Evolutionary conservation across 1,140 invertebrate genomes (phyloP).

Genomic region (Palaemon carinicauda): DNA sequence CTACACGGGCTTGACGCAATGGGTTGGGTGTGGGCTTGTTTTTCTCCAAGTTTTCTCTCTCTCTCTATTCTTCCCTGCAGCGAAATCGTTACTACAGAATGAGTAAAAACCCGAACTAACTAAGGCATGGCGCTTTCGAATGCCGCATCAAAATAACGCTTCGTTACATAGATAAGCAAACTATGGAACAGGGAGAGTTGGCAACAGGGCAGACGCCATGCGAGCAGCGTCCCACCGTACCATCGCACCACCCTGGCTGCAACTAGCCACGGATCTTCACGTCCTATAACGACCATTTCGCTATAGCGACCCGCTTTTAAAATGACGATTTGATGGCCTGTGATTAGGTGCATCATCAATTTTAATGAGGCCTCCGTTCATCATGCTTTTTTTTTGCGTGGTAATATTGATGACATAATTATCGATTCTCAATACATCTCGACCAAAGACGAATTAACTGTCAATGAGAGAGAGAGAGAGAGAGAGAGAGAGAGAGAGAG

Average conservation of each 20-base stretch:
- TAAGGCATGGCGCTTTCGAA: neutral
- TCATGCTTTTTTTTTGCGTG: conserved; percentile 20
- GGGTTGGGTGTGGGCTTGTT: neutral
- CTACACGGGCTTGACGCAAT: neutral
- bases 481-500: conserved; percentile 11
- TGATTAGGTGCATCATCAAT: conserved; percentile 55
- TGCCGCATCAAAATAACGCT: neutral
- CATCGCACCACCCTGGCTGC: conserved; percentile 28
- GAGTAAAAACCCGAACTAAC: neutral
- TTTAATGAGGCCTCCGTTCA: conserved; percentile 42
- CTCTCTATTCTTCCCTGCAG: neutral
- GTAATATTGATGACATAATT: conserved; percentile 43
- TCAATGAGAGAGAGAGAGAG: neutral
- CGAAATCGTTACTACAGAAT: too few species aligned
- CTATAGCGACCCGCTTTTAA: conserved; percentile 50
- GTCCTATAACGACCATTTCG: conserved; percentile 50
- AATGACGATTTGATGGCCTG: conserved; percentile 51
- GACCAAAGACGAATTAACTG: neutral
- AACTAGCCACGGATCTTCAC: conserved; percentile 4
- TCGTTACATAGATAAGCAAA: neutral
- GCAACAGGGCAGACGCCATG: conserved; percentile 12
- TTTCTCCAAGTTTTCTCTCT: neutral
- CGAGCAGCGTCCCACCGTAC: neutral
- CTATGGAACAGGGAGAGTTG: neutral
- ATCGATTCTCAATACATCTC: conserved; percentile 2